Evolutionary conservation across 2,888 invertebrate genomes (phyloP), one percentile per base, ranked within the genome.

Genomic region (Stomorhina lunata): DNA sequence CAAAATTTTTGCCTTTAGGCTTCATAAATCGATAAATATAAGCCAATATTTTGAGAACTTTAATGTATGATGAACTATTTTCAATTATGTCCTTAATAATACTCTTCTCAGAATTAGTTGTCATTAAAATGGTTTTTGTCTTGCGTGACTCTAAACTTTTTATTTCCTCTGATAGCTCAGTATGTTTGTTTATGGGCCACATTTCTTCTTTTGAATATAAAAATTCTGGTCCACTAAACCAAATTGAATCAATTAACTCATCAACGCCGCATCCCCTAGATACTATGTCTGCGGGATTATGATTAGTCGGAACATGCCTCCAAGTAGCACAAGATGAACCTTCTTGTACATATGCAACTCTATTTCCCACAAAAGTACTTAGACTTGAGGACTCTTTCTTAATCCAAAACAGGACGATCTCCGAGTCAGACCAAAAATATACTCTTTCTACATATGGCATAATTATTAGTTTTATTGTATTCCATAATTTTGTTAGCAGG

Each of bases 301-400:
- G 10, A 12, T 72, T 29, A 4, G 59, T 72, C 6, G 72, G 72
- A 17, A 59, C 59, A 25, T 72, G 34, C 5, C 29, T 43, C 57
- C 72, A 72, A 32, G 5, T 17, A 12, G 55, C 37, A 20, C 55
- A 25, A 40, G 61, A 50, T 29, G 68, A 55, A 66, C 50, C 66
- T 57, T 81, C 78, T 68, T 78, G 73, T 32, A 81, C 79, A 20
- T 82, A 59, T 25, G 81, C 65, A n/a, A 75, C 75, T 40, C 72
- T 22, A 40, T 77, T 77, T 29, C 53, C 73, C 9, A 75, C 75
- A 34, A 75, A 79, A 6, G 69, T 79, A 57, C 45, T 29, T 5
- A 80, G 57, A 1, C n/a, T 48, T 34, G 59, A 22, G 34, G 77
- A 29, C 63, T 75, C 55, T 34, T 45, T 71, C 68, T 63, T 59